These are phyloP conservation scores for Mimas tiliae DNA, from an alignment of 2,888 invertebrate genomes.

Conservation along the genomic window DNA sequence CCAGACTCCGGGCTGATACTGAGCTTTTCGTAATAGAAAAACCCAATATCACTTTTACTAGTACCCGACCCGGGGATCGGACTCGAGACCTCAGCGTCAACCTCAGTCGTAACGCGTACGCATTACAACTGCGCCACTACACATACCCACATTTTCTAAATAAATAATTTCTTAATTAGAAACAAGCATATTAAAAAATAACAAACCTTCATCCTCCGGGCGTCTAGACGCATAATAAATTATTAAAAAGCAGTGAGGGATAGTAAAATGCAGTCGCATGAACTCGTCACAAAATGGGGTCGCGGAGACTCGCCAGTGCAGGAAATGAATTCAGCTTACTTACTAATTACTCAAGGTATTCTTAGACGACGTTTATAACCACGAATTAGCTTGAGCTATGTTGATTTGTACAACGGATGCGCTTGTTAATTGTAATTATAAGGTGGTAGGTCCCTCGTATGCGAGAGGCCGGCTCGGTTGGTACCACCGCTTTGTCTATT, in stretches of 20 bases:
- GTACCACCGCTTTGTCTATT: too few relatives aligned
- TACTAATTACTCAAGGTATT: constrained; percentile 52
- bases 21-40: too few relatives aligned
- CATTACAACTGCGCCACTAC: too few relatives aligned
- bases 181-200: background rate
- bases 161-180: background rate
- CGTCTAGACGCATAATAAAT: constrained; percentile 8
- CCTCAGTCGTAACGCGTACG: too few relatives aligned
- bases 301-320: constrained; percentile 36
- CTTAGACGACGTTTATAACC: constrained; percentile 30
- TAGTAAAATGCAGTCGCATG: constrained; percentile 6
- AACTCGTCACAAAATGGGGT: constrained; percentile 44
- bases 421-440: background rate
- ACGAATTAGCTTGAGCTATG: constrained; percentile 9
- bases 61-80: too few relatives aligned
- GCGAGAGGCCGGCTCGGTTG: too few relatives aligned
- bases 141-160: too few relatives aligned
- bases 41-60: too few relatives aligned
- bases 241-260: background rate
- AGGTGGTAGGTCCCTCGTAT: too few relatives aligned
- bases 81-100: too few relatives aligned
- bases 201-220: background rate
- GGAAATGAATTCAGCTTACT: constrained; percentile 44
- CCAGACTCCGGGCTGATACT: too few relatives aligned
- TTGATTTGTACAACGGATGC: background rate